Percentiles rank a stretch among this genome's conserved stretches.
Evolutionary conservation across 1,140 invertebrate species (phyloP).

Genomic region (Saccostrea echinata): DNA sequence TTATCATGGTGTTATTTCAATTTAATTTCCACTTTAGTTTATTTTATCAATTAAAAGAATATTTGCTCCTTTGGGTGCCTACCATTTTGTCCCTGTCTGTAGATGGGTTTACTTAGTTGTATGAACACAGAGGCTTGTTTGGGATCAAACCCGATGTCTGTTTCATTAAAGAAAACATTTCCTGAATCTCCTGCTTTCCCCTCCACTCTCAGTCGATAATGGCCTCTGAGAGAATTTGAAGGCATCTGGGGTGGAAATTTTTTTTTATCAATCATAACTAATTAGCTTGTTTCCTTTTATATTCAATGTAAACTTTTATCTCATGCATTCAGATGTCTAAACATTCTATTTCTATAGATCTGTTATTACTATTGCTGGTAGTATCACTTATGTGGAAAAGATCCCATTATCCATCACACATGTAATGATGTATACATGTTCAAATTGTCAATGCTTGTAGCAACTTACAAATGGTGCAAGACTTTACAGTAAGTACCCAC

Average conservation of each 20-base stretch:
- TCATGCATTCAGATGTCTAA: too few species aligned
- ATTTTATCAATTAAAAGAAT: neutral
- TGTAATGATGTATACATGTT: too few species aligned
- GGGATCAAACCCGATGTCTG: conserved; percentile 73
- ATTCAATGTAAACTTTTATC: too few species aligned
- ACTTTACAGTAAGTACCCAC: conserved; percentile 57
- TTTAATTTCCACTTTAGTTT: too few species aligned
- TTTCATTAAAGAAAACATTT: conserved; percentile 77
- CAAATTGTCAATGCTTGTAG: too few species aligned
- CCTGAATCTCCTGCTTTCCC: conserved; percentile 82
- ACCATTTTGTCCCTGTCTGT: conserved; percentile 95
- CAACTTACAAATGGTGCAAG: too few species aligned
- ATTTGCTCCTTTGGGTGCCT: conserved; percentile 50
- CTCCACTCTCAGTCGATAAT: conserved; percentile 93
- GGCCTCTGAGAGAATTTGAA: conserved; percentile 82
- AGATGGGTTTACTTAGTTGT: conserved; percentile 96
- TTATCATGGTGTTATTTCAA: neutral
- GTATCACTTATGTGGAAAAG: too few species aligned
- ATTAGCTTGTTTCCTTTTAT: neutral
- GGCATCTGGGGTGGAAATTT: conserved; percentile 71
- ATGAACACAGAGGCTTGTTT: conserved; percentile 89
- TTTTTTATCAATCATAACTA: neutral
- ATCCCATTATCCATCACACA: too few species aligned
- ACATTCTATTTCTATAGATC: too few species aligned
- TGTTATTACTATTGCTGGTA: too few species aligned